Evolutionary conservation across 2,113 vertebrate species (phyloP).

Genomic region (Oreotrochilus melanogaster): DNA sequence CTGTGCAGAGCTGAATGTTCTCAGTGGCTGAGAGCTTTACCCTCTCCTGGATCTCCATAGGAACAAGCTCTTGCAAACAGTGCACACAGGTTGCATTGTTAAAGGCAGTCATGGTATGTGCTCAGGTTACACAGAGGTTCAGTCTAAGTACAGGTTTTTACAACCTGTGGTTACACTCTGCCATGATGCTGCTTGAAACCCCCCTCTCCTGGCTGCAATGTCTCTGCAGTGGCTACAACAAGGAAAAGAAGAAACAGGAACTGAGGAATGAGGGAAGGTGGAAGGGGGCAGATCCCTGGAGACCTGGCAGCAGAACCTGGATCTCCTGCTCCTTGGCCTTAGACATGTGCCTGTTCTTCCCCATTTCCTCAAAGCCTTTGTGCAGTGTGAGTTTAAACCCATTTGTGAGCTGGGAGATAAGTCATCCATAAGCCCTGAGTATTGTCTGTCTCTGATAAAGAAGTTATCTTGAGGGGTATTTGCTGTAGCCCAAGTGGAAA

Average conservation of each 20-base stretch:
- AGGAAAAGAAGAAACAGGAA: background rate
- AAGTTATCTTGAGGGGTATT: background rate
- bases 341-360: background rate
- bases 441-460: background rate
- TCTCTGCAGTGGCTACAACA: background rate
- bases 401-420: background rate
- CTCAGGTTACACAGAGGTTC: background rate
- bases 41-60: background rate
- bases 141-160: background rate
- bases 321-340: background rate
- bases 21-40: background rate
- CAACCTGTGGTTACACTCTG: background rate
- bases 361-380: background rate
- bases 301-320: background rate
- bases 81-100: background rate
- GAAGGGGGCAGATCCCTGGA: background rate
- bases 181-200: background rate
- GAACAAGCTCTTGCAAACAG: background rate
- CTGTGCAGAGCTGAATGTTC: background rate
- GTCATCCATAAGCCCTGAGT: background rate
- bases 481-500: background rate
- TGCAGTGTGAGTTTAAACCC: background rate
- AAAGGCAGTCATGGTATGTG: background rate
- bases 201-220: fast-evolving
- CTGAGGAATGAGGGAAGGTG: background rate